Percentiles rank a stretch among this genome's conserved stretches.
phyloP scores from a whole-genome alignment of 2,113 vertebrate genomes.

The Okapia johnstoni region DNA sequence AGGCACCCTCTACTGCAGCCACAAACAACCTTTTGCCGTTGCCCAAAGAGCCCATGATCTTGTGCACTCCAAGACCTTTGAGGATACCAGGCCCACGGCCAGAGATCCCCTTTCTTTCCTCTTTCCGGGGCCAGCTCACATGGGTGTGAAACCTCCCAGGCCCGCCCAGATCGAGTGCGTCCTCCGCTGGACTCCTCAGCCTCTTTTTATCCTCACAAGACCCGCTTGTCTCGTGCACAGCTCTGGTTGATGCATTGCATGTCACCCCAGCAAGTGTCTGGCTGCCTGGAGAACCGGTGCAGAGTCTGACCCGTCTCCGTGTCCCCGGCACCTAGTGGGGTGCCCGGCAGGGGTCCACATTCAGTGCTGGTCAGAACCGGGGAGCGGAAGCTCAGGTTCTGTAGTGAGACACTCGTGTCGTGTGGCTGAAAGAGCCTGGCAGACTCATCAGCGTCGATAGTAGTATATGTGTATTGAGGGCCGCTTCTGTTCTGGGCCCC shows the following conservation, averaged over 20 bases:
- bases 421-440: not conserved
- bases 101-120: not conserved
- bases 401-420: not conserved
- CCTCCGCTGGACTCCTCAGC: accelerated
- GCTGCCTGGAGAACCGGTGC: not conserved
- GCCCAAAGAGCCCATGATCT: not conserved
- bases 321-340: not conserved
- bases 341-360: accelerated
- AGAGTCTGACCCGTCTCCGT: accelerated
- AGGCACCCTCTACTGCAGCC: not conserved
- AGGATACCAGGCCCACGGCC: not conserved
- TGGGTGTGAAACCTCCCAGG: not conserved
- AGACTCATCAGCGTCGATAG: accelerated
- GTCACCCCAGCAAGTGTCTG: accelerated
- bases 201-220: accelerated
- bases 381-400: not conserved
- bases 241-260: not conserved
- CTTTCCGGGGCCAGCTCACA: no score
- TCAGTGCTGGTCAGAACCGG: not conserved
- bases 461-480: not conserved
- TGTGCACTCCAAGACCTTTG: not conserved
- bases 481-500: not conserved
- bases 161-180: not conserved
- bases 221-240: accelerated
- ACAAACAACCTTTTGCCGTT: not conserved